Evolutionary conservation across 2,888 invertebrate genomes (phyloP), one percentile per base, ranked within the genome.

Genomic region (Blastobasis adustella): DNA sequence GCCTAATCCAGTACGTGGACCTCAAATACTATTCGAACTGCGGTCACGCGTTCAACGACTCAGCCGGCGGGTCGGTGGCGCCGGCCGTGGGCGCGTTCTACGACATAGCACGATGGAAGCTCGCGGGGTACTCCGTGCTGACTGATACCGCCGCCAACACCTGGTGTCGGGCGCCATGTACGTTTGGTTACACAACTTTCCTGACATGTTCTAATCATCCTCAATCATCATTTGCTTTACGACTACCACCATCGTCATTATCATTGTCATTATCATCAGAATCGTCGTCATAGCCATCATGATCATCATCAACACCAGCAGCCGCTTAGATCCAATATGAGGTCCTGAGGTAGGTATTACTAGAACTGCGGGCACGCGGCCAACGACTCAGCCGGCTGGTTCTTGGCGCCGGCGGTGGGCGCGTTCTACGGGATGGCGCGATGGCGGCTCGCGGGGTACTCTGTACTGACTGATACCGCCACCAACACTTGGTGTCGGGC

Each of bases 151-250:
- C 92, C 0, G 79, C 90, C 1, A 92, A 92, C 60, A 92, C 93
- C 0, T 93, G 89, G 75, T 91, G 92, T 58, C 80, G 95, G 68
- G 92, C 92, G 0, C 95, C 95, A 56, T 93, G 95, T 91, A 71
- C 72, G 68, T 53, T 9, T 23, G 23, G 23, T 23, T 23, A 23
- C 23, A 23, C 23, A 23, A 23, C 23, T 23, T 23, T 2, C 3
- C 3, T 23, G 3, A 1, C 23, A 23, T 23, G 23, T 23, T 3
- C 23, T 23, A 23, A 23, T 23, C 23, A 23, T 23, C 23, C 23
- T 23, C 23, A 23, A 23, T 23, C 23, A 23, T 23, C 2, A 23
- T 23, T 23, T 23, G 23, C 23, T 1, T 23, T 23, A 23, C 23
- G 23, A 23, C 23, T 23, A 23, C 23, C 3, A 23, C 23, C 23